Percentiles rank a stretch among this genome's conserved stretches.
These are phyloP conservation scores for Erethizon dorsatum DNA, from an alignment of 2,797 vertebrate genomes.

Conservation along the genomic window DNA sequence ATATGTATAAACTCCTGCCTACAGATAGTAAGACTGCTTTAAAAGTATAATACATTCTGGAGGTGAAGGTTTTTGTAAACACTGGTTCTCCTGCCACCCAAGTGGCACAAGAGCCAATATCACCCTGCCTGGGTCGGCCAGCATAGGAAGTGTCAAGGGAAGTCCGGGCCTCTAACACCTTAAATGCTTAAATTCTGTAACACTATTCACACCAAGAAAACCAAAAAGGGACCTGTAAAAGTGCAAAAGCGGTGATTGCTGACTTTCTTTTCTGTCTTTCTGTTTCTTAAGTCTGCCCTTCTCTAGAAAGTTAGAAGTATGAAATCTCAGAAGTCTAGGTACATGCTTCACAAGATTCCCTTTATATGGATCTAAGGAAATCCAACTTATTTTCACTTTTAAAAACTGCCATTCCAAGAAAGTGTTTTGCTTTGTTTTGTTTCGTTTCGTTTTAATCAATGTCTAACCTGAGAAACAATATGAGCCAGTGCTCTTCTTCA, in stretches of 20 bases:
- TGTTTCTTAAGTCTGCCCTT: conserved; percentile 29
- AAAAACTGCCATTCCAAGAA: conserved; percentile 52
- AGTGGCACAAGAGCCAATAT: conserved; percentile 7
- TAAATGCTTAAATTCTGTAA: conserved; percentile 9
- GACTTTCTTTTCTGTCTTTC: conserved; percentile 51
- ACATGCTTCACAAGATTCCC: neutral
- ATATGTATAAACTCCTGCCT: conserved; percentile 77
- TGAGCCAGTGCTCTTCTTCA: neutral
- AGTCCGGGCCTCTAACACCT: neutral
- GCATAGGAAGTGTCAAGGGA: neutral
- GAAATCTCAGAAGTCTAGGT: conserved; percentile 3
- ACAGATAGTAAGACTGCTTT: conserved; percentile 80
- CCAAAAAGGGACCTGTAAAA: neutral
- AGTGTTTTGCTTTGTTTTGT: neutral
- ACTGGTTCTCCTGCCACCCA: conserved; percentile 60
- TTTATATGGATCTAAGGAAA: conserved; percentile 47
- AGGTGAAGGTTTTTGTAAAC: conserved; percentile 68
- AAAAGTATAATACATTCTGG: conserved; percentile 75
- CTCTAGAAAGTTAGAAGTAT: conserved; percentile 45
- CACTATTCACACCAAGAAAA: conserved; percentile 15
- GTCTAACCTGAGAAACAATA: neutral
- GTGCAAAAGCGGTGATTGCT: conserved; percentile 17
- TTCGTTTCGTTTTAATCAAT: conserved; percentile 46
- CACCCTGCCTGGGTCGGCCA: neutral
- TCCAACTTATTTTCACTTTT: neutral